Evolutionary conservation across 2,888 invertebrate species (phyloP).

Genomic region (Apamea anceps): DNA sequence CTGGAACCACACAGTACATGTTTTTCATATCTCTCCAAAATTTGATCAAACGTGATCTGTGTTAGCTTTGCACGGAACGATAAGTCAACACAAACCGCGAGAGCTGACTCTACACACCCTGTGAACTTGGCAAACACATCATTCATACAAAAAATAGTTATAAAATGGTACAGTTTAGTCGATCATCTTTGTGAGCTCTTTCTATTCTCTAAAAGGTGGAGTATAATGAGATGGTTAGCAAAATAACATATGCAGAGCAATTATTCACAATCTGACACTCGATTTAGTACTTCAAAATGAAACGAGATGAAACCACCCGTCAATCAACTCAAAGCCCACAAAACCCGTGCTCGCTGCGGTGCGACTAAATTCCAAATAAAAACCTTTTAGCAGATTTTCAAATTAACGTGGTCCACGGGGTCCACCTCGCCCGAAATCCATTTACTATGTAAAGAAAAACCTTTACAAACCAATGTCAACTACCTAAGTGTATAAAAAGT

Average conservation of each 20-base stretch:
- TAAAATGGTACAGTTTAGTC: slow-evolving; percentile 4
- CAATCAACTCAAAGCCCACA: slow-evolving; percentile 39
- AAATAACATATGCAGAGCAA: slow-evolving; percentile 22
- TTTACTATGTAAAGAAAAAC: slow-evolving; percentile 59
- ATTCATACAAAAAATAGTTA: slow-evolving; percentile 4
- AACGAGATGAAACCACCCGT: slow-evolving; percentile 48
- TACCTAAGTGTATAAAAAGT: slow-evolving; percentile 58
- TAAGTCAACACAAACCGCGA: slow-evolving; percentile 22
- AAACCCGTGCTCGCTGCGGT: slow-evolving; percentile 1
- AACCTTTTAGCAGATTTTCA: slow-evolving; percentile 48
- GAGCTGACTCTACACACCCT: background rate
- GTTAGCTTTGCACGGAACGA: slow-evolving; percentile 7
- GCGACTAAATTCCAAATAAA: slow-evolving; percentile 23
- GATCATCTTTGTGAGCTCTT: slow-evolving; percentile 15
- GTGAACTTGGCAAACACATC: slow-evolving; percentile 17
- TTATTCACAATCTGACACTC: slow-evolving; percentile 44
- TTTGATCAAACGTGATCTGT: slow-evolving; percentile 4
- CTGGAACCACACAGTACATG: background rate
- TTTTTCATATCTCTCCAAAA: slow-evolving; percentile 16
- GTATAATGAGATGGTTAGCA: background rate
- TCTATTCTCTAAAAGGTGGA: background rate
- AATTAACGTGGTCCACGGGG: slow-evolving; percentile 34
- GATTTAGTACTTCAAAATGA: slow-evolving; percentile 41
- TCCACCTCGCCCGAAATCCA: slow-evolving; percentile 29
- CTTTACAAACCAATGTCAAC: slow-evolving; percentile 63